Evolutionary conservation across 2,888 invertebrate species (phyloP), one percentile per base, ranked within the genome.

Genomic region (Ypsolopha sequella): DNA sequence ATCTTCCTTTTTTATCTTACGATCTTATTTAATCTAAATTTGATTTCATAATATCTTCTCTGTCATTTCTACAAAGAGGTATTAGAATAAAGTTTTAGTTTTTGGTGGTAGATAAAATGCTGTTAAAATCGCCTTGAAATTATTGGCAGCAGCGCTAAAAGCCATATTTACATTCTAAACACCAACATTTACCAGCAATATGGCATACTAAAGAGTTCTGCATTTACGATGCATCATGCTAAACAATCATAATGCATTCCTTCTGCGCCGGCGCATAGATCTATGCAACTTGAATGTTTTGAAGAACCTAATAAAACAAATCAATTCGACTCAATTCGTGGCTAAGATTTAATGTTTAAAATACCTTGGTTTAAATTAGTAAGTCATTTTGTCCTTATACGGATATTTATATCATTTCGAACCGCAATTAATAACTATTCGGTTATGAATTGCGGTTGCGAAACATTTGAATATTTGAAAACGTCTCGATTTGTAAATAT

Each of bases 241-340:
- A 66, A 70, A 69, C 64, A 68, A 66, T 70, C 70, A 72, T 73
- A 76, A 72, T 73, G 69, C 68, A 74, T 67, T 65, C 68, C 61
- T 62, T 24, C 24, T 24, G 24, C 24, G 4, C 24, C 24, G 24
- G 24, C 24, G 4, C 24, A 24, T 24, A 24, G 24, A 24, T 24
- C 24, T 24, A 24, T 24, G 24, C 24, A 24, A 24, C 24, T 24
- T 24, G 24, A 24, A 24, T 24, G 24, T 24, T 24, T 24, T 24
- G 24, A 24, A 24, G 24, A 4, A 24, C 24, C 24, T 24, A 24
- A 24, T 24, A 24, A 24, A 24, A 24, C 4, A 24, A 24, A 24
- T 24, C 2, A 24, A 24, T 24, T 24, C 24, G 24, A 24, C 24
- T 24, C 24, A 24, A 24, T 24, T 24, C 57, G 58, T 61, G 62